Conservation (phyloP, 2,797 vertebrate species). For the Lophius americanus region DNA sequence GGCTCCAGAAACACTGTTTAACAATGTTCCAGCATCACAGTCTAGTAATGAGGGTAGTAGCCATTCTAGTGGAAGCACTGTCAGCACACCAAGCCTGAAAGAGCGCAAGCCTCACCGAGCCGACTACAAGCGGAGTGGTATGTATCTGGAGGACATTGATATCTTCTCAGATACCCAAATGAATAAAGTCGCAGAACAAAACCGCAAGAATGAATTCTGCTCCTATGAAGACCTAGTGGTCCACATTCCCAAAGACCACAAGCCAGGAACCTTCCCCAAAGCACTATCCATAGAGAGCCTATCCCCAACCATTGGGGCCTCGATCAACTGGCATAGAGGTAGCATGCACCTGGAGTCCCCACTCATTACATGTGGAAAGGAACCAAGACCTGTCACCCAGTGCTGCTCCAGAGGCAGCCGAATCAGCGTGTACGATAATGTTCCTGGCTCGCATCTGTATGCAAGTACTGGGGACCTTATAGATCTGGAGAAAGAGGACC, state of each 20-base stretch:
- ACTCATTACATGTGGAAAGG: slow-evolving; percentile 77
- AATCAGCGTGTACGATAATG: slow-evolving; percentile 97
- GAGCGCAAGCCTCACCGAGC: slow-evolving; percentile 84
- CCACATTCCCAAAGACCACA: slow-evolving; percentile 97
- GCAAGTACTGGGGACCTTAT: slow-evolving; percentile 96
- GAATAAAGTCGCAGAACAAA: slow-evolving; percentile 81
- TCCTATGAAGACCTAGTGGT: slow-evolving; percentile 96
- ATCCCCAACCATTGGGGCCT: slow-evolving; percentile 83
- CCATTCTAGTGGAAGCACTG: slow-evolving; percentile 84
- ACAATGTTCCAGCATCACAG: slow-evolving; percentile 56
- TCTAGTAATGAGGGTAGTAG: slow-evolving; percentile 87
- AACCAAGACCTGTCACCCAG: slow-evolving; percentile 82
- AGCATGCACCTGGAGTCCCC: slow-evolving; percentile 82
- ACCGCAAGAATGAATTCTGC: slow-evolving; percentile 88
- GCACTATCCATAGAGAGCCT: slow-evolving; percentile 97
- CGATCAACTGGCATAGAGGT: slow-evolving; percentile 87
- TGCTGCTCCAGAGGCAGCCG: slow-evolving; percentile 91
- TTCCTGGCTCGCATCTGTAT: slow-evolving; percentile 93
- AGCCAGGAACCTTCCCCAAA: slow-evolving; percentile 98
- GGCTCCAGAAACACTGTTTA: slow-evolving; percentile 51
- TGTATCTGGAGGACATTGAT: slow-evolving; percentile 96
- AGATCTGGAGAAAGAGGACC: slow-evolving; percentile 93
- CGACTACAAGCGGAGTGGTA: slow-evolving; percentile 91
- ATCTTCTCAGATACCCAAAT: slow-evolving; percentile 84
- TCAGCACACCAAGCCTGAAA: slow-evolving; percentile 86